Evolutionary conservation across 64 coral and sea anemone genomes (phyloP), one percentile per base, ranked within the genome.

Genomic region (Pocillopora damicornis): DNA sequence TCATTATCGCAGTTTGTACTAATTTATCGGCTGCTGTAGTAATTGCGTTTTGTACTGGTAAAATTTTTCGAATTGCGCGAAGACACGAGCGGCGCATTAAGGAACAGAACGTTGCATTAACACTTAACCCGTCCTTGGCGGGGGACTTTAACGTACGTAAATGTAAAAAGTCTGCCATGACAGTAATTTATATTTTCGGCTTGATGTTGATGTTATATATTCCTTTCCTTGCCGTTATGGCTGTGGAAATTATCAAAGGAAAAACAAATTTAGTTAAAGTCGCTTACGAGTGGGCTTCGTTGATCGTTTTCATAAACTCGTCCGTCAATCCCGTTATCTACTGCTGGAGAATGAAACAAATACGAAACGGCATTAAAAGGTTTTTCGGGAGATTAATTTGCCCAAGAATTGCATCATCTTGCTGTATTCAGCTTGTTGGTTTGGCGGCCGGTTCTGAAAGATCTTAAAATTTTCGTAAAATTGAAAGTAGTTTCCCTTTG

Each of bases 121-220:
- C 9, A 60, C 30, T 11, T 14, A 36, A 42, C 5, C 60, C 91
- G 1, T 51, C 2, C 7, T 51, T 51, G 42, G 42, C 42, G 0
- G 7, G 42, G 42, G 0, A 51, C 42, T 36, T 90, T 35, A 96
- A 84, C 60, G 63, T 86, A 1, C 60, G 89, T 17, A 34, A 87
- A n/a, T 96, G 89, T 38, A 86, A 80, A 58, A 96, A 90, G 73
- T 92, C 91, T 12, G 86, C 91, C 63, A 26, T 90, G 42, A 92
- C 90, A 5, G 89, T 93, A 82, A 18, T 88, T 60, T 96, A 90
- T 35, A 58, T 96, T 0, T 92, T 90, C 20, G 88, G 90, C 1
- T 59, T 92, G 60, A 89, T 92, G 51, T 51, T 93, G 11, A 5
- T 93, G 15, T 92, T 83, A 35, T 96, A 93, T 59, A 16, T 89